Evolutionary conservation across 2,113 vertebrate species (phyloP).

Genomic region (Isichthys henryi): DNA sequence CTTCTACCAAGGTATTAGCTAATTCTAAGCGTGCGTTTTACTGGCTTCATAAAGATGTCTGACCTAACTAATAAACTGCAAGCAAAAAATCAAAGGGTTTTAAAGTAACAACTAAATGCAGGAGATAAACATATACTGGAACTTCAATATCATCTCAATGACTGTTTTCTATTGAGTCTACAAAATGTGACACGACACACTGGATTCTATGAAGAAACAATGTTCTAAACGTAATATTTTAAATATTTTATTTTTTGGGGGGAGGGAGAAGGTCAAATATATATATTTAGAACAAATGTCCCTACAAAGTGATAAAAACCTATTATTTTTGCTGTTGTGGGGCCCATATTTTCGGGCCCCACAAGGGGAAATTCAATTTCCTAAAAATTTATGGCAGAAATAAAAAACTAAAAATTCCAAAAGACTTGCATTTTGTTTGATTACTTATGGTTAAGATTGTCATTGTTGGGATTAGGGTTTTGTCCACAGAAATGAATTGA

Average conservation of each 20-base stretch:
- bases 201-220: neutral
- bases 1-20: neutral
- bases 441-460: too few species aligned
- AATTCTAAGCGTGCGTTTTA: neutral
- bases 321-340: too few species aligned
- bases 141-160: neutral
- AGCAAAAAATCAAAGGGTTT: neutral
- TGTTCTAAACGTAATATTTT: neutral
- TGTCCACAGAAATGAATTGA: too few species aligned
- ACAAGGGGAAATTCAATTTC: too few species aligned
- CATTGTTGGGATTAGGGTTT: too few species aligned
- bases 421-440: too few species aligned
- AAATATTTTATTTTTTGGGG: neutral
- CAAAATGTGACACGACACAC: neutral
- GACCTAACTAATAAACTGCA: neutral
- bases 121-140: neutral
- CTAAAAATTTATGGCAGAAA: too few species aligned
- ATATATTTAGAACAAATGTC: too few species aligned
- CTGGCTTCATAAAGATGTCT: neutral
- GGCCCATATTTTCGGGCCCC: too few species aligned
- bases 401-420: too few species aligned
- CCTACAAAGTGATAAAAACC: too few species aligned
- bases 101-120: neutral
- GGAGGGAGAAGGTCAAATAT: too few species aligned
- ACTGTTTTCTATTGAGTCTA: neutral